These are phyloP conservation scores for Drosophila koepferae DNA, from an alignment of 2,888 invertebrate species.

Conservation along the genomic window DNA sequence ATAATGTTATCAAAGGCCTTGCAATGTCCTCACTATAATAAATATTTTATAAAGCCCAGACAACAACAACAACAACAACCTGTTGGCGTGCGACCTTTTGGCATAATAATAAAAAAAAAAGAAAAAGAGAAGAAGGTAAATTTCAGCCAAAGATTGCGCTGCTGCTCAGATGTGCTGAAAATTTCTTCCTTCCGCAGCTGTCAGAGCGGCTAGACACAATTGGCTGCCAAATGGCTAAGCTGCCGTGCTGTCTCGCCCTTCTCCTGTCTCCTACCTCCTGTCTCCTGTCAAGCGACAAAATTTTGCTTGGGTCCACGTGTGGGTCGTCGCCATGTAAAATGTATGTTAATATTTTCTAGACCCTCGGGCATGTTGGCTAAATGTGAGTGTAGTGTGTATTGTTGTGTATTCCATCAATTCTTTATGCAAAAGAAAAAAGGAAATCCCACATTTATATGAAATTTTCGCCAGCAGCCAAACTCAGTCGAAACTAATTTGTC, in stretches of 20 bases:
- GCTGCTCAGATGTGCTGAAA: constrained; percentile 64
- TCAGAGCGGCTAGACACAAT: constrained; percentile 60
- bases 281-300: constrained; percentile 48
- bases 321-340: constrained; percentile 44
- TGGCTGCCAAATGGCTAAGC: constrained; percentile 74
- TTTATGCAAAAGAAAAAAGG: constrained; percentile 64
- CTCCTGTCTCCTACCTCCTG: constrained; percentile 38
- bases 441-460: constrained; percentile 66
- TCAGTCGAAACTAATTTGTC: constrained; percentile 52
- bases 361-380: constrained; percentile 14
- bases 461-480: constrained; percentile 28
- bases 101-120: constrained; percentile 40
- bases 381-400: constrained; percentile 13
- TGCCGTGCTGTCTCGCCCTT: constrained; percentile 34
- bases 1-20: constrained; percentile 23
- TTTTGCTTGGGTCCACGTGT: constrained; percentile 27
- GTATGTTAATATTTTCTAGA: constrained; percentile 49
- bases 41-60: constrained; percentile 57
- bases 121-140: constrained; percentile 45
- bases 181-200: constrained; percentile 74
- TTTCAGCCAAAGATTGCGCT: constrained; percentile 53
- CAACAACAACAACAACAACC: constrained; percentile 39
- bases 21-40: constrained; percentile 39
- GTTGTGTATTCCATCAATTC: constrained; percentile 41
- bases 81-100: constrained; percentile 55